phyloP scores from a whole-genome alignment of 92 coral and sea anemone genomes.

The Chrysogorgia sp. region DNA sequence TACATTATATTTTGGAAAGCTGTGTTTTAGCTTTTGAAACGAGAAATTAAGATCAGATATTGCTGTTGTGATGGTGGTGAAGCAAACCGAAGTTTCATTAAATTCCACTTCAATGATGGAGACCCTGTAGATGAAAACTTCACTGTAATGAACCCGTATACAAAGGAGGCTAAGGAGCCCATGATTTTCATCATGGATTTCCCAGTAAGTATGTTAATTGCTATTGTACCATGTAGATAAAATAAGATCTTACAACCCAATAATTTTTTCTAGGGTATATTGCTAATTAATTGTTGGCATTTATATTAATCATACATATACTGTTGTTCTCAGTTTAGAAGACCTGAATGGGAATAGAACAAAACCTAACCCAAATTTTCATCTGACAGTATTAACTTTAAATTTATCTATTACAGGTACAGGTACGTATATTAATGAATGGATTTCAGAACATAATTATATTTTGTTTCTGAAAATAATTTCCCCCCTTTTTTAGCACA shows the following conservation, averaged over 20 bases:
- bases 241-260: neutral
- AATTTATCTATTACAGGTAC: no score
- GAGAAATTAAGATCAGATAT: conserved; percentile 41
- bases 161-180: conserved; percentile 51
- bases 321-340: no score
- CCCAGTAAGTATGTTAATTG: conserved; percentile 44
- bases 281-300: no score
- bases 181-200: conserved; percentile 55
- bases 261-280: neutral
- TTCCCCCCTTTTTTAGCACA: conserved; percentile 4
- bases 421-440: no score
- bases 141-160: conserved; percentile 55
- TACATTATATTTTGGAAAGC: conserved; percentile 58
- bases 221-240: neutral
- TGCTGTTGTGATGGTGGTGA: conserved; percentile 72
- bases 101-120: conserved; percentile 53
- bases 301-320: no score
- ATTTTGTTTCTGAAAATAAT: no score
- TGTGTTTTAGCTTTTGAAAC: conserved; percentile 41
- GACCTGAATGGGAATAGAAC: no score
- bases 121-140: conserved; percentile 58
- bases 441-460: no score
- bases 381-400: no score
- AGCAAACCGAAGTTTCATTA: conserved; percentile 57
- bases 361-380: no score